Evolutionary conservation across 2,797 vertebrate genomes (phyloP), one percentile per base, ranked within the genome.

Genomic region (Glyptemys insculpta): DNA sequence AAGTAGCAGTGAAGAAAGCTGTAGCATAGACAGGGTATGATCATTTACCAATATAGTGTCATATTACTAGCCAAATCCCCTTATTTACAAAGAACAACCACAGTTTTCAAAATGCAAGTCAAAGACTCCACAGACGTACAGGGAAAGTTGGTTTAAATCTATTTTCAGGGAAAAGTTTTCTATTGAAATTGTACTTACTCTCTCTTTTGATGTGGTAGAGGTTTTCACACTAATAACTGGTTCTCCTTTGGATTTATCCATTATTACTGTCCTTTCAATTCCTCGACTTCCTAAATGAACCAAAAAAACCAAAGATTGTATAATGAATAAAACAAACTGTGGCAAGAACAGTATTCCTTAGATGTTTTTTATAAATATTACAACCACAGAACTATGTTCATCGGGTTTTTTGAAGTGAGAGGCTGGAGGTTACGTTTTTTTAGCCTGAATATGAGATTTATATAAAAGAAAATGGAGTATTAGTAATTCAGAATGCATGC

Each of bases 171-270:
- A 74, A 37, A 65, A 91, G 34, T 14, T 34, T 41, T 5, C 81
- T 78, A 44, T 27, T 47, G 12, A 87, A 86, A 37, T 2, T 87
- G 31, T 62, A 97, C 99, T 98, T 96, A 99, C 99, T 93, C 99
- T 97, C 83, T 99, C 99, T 92, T 99, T 99, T 93, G 99, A 99
- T 90, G 99, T 98, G 98, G 98, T 99, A 83, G 99, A 98, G 12
- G 99, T 99, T 97, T 99, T 99, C 82, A 99, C 99, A 1, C 99
- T 99, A 94, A 99, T 99, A 87, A 99, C 99, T 0, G 99, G 99
- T 81, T 99, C 99, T 57, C 99, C 99, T 98, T 99, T 99, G 6
- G 99, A 99, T 95, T 99, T 99, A 96, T 99, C 99, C 99, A 99
- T 99, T 1, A 99, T 99, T 1, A 99, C 99, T 0, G 99, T 99